Evolutionary conservation across 1,140 invertebrate species (phyloP).

Genomic region (Zeugodacus cucurbitae): DNA sequence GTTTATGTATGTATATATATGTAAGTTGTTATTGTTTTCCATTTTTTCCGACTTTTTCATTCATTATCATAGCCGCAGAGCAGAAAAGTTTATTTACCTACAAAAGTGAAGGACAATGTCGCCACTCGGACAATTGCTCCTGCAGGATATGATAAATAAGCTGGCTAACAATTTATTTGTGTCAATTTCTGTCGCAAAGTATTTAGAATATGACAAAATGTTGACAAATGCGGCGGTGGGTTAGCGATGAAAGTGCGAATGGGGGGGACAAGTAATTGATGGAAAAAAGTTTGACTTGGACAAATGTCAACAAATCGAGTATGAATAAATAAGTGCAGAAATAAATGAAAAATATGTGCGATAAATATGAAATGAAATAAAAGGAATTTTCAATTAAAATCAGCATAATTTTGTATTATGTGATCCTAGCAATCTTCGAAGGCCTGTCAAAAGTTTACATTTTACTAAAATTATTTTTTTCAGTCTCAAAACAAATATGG

Average conservation of each 20-base stretch:
- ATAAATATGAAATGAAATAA: neutral
- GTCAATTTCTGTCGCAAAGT: slow-evolving; percentile 41
- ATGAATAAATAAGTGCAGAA: neutral
- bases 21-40: neutral
- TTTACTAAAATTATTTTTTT: neutral
- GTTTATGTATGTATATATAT: neutral
- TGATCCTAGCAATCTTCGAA: neutral
- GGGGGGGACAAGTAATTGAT: neutral
- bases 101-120: slow-evolving; percentile 50
- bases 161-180: slow-evolving; percentile 30
- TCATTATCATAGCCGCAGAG: slow-evolving; percentile 11
- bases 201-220: slow-evolving; percentile 63
- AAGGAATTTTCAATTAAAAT: neutral
- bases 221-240: slow-evolving; percentile 14
- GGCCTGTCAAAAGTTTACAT: neutral
- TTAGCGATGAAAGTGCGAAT: slow-evolving; percentile 28
- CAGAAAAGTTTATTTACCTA: slow-evolving; percentile 22
- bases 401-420: neutral
- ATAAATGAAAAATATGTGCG: neutral
- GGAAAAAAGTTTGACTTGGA: slow-evolving; percentile 24
- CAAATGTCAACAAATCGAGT: neutral
- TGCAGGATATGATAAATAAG: slow-evolving; percentile 65
- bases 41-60: neutral
- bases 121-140: slow-evolving; percentile 55
- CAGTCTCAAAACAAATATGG: no score